Evolutionary conservation across 2,113 vertebrate genomes (phyloP), one percentile per base, ranked within the genome.

Genomic region (Brienomyrus brachyistius): DNA sequence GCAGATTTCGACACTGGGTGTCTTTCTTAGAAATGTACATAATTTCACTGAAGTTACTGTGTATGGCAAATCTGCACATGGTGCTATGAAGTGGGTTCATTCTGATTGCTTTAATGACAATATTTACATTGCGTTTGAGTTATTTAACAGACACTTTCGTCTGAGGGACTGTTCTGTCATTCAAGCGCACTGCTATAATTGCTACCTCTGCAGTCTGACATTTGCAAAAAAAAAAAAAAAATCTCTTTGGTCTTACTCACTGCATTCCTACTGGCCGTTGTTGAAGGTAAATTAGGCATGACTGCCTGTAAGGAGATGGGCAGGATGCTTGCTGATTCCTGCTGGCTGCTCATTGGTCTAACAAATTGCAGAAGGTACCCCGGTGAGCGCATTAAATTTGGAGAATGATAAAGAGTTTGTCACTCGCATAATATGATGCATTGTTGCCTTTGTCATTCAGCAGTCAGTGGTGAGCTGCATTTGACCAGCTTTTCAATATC

Each of bases 271-370:
- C 90, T 74, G 84, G 56, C 82, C 87, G 77, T 92, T 93, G 93
- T 93, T 17, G n/a, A 88, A 13, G 90, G 92, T 91, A 50, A 94
- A 92, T 40, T 40, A 82, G n/a, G 89, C 89, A 83, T 2, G 84
- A 91, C 83, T 90, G 90, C 88, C 51, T 91, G 92, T 88, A 91
- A 92, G 93, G 92, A 93, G 90, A 92, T 70, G 77, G 90, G 31
- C 66, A 13, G n/a, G 17, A 47, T 35, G 5, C 48, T 86, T 90
- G 89, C 51, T 91, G 87, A 31, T 90, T 45, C 50, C 31, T 45
- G 43, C 23, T 40, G 27, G 27, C 43, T 59, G 11, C 93, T 90
- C 92, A 59, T 54, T 80, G 40, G 51, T 27, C 74, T 83, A 54
- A 17, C 19, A 89, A 56, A 45, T 59, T 89, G 80, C 80, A 89